phyloP scores from a whole-genome alignment of 2,888 invertebrate species.

The Rotaria socialis region DNA sequence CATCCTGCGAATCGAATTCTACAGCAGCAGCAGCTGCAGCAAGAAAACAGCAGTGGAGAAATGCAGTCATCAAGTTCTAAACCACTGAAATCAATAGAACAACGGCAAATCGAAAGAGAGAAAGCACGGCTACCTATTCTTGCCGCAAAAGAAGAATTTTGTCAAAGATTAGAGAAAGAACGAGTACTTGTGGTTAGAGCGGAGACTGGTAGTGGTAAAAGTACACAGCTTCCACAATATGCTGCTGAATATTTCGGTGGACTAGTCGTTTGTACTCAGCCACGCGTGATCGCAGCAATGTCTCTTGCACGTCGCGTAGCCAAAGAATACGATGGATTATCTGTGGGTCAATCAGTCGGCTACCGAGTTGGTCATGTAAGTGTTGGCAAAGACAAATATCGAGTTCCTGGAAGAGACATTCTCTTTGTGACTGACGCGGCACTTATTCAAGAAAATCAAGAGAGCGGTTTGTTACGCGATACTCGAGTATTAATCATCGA shows the following conservation, averaged over 20 bases:
- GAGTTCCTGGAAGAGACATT: slow-evolving; percentile 60
- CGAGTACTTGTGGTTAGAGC: slow-evolving; percentile 79
- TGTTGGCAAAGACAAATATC: slow-evolving; percentile 66
- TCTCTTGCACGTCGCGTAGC: slow-evolving; percentile 78
- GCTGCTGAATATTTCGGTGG: slow-evolving; percentile 80
- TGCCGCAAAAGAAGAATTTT: not conserved
- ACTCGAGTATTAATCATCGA: slow-evolving; percentile 81
- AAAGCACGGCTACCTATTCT: not conserved
- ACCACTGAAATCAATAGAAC: not conserved
- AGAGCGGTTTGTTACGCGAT: slow-evolving; percentile 80
- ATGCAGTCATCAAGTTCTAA: too few species aligned
- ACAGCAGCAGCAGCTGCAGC: not conserved
- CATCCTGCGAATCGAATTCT: not conserved
- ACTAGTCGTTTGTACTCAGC: slow-evolving; percentile 81
- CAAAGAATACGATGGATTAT: slow-evolving; percentile 73
- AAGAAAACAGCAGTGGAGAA: not conserved
- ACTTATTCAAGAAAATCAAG: slow-evolving; percentile 84
- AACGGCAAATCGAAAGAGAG: not conserved
- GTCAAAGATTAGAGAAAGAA: slow-evolving; percentile 68
- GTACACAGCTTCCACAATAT: slow-evolving; percentile 67
- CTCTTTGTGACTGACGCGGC: slow-evolving; percentile 83
- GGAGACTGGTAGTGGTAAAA: slow-evolving; percentile 67
- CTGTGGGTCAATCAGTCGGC: slow-evolving; percentile 64
- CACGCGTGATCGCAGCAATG: slow-evolving; percentile 81
- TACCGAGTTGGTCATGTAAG: slow-evolving; percentile 68